Percentiles rank a stretch among this genome's conserved stretches.
Evolutionary conservation across 1,140 invertebrate species (phyloP).

Genomic region (Calycopis cecrops): DNA sequence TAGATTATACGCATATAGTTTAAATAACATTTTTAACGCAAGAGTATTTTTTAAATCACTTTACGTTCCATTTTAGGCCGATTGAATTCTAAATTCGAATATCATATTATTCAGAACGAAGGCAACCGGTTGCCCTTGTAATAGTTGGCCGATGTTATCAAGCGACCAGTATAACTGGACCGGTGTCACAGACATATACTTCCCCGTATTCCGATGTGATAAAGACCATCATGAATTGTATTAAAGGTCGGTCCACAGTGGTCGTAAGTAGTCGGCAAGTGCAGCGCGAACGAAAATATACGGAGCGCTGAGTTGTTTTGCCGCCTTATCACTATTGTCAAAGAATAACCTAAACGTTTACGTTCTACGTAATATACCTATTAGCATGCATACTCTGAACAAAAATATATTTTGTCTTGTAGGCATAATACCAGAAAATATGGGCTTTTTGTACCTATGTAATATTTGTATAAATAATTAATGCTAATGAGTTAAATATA

Average conservation of each 20-base stretch:
- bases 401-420: not conserved
- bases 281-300: slow-evolving; percentile 73
- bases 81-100: slow-evolving; percentile 65
- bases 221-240: slow-evolving; percentile 33
- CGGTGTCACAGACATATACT: slow-evolving; percentile 38
- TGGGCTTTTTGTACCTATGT: too few species aligned
- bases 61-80: slow-evolving; percentile 46
- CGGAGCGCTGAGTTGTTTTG: slow-evolving; percentile 69
- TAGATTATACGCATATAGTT: too few species aligned
- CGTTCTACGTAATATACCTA: not conserved
- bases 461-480: too few species aligned
- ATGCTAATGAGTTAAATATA: too few species aligned
- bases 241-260: slow-evolving; percentile 44
- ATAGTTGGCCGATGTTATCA: slow-evolving; percentile 73
- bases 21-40: too few species aligned
- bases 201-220: slow-evolving; percentile 28
- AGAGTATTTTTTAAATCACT: not conserved
- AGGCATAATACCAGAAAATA: too few species aligned
- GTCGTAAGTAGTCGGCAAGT: slow-evolving; percentile 66
- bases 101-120: slow-evolving; percentile 63
- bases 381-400: not conserved
- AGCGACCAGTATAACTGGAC: slow-evolving; percentile 39
- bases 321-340: slow-evolving; percentile 68
- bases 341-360: slow-evolving; percentile 32
- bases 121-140: slow-evolving; percentile 72